Evolutionary conservation across 2,113 vertebrate species (phyloP).

Genomic region (Carassius carassius): DNA sequence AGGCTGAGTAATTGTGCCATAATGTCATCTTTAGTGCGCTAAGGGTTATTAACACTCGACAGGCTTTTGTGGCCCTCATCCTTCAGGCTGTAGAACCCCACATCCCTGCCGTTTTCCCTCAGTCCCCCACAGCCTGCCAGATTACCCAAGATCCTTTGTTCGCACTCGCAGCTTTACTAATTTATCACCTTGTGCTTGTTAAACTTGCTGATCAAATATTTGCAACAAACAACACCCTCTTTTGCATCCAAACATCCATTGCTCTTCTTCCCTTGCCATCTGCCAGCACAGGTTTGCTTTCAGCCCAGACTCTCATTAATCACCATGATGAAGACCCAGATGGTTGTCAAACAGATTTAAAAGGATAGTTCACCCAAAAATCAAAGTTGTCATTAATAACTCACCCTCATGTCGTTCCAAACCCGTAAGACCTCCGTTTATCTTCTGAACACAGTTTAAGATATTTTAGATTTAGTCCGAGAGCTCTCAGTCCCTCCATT

Average conservation of each 20-base stretch:
- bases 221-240: constrained; percentile 18
- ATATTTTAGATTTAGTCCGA: too few relatives aligned
- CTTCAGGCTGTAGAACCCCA: constrained; percentile 28
- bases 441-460: too few relatives aligned
- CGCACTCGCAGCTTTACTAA: constrained; percentile 2
- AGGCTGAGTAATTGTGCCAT: constrained; percentile 37
- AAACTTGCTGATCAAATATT: neutral
- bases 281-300: constrained; percentile 39
- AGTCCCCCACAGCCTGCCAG: constrained; percentile 49
- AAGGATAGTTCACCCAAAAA: too few relatives aligned
- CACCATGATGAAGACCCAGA: constrained; percentile 60
- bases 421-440: too few relatives aligned
- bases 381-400: too few relatives aligned
- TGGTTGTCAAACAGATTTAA: constrained; percentile 58
- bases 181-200: constrained; percentile 51
- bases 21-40: constrained; percentile 37
- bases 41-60: constrained; percentile 4
- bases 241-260: constrained; percentile 12
- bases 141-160: constrained; percentile 54
- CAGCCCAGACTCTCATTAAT: constrained; percentile 41
- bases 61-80: constrained; percentile 33
- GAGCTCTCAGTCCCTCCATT: too few relatives aligned
- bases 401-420: too few relatives aligned
- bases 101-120: constrained; percentile 8
- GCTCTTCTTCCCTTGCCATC: constrained; percentile 50